Evolutionary conservation across 2,113 vertebrate genomes (phyloP).

Genomic region (Neolamprologus longior): DNA sequence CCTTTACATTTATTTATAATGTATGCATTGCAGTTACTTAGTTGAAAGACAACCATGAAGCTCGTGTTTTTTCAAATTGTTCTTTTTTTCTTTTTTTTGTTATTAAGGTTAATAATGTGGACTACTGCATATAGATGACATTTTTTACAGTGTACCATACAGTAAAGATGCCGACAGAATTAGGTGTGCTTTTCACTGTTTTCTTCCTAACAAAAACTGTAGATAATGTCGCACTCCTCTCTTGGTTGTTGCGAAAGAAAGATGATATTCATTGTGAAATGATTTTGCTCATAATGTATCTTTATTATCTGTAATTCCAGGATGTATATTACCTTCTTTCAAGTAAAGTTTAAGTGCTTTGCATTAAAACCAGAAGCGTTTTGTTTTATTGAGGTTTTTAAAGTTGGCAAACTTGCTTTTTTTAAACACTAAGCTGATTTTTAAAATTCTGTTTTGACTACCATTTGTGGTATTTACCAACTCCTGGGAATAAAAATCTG

Average conservation of each 20-base stretch:
- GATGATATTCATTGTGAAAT: conserved; percentile 73
- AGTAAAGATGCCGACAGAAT: conserved; percentile 63
- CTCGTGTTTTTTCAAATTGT: conserved; percentile 14
- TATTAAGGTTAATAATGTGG: conserved; percentile 55
- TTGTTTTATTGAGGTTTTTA: neutral
- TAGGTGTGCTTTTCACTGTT: conserved; percentile 68
- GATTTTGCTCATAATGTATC: conserved; percentile 76
- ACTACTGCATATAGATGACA: conserved; percentile 64
- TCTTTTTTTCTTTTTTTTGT: conserved; percentile 17
- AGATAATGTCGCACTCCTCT: conserved; percentile 66
- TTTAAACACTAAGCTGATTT: neutral
- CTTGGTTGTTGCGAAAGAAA: conserved; percentile 62
- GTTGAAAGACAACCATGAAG: conserved; percentile 52
- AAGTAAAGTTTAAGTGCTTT: conserved; percentile 79
- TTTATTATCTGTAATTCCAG: conserved; percentile 78
- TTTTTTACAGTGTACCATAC: conserved; percentile 70
- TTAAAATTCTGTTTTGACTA: neutral
- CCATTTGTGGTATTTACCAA: neutral
- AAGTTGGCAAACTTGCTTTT: neutral
- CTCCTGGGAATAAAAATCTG: neutral
- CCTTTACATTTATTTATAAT: conserved; percentile 76
- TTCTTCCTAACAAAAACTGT: conserved; percentile 69
- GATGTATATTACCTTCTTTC: conserved; percentile 81
- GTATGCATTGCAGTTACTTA: conserved; percentile 71
- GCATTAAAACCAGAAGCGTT: conserved; percentile 65